Base-by-base conservation (phyloP, 2,113 vertebrate genomes). In the Rhipidura dahli region DNA sequence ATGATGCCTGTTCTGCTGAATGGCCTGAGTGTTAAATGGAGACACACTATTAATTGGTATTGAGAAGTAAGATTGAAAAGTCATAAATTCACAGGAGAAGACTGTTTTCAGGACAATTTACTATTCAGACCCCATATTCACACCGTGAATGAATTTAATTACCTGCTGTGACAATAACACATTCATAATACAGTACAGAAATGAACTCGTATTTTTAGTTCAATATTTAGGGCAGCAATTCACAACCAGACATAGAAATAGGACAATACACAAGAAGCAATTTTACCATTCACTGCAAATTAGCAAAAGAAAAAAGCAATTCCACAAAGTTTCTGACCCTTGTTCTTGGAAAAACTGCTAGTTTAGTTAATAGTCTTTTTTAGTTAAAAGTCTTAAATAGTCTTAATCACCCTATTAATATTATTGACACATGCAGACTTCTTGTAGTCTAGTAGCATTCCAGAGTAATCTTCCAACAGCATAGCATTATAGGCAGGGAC, bases 131-230 rank as follows among this genome's bases (percentile, higher is more conserved):
- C 76, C 94, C 69, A 71, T 94, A 73, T 88, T 92, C 89, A 90
- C 61, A 68, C 70, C 94, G 83, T 94, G 95, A 98, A 91, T 97
- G 92, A 97, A 94, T 97, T 95, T 94, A 97, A 97, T 97, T 98
- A 77, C 89, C 96, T 63, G 69, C 84, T 89, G 69, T 94, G 96
- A 97, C 93, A 97, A 97, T 94, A 97, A 91, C 87, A 89, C 84
- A 96, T 97, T 97, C 73, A 96, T 97, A 96, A 97, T 91, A 96
- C 75, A 40, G 65, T 53, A 75, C 70, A 93, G 60, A 95, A 97
- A 93, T 91, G 71, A 97, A 96, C 42, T 94, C 23, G 2, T 92
- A 91, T 93, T 94, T 97, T 96, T 91, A 96, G 82, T 89, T 79
- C 92, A 61, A 91, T 96, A 64, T 97, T 95, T 97, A 97, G 71